Evolutionary conservation across 2,113 vertebrate species (phyloP).

Genomic region (Lamprotornis superbus): DNA sequence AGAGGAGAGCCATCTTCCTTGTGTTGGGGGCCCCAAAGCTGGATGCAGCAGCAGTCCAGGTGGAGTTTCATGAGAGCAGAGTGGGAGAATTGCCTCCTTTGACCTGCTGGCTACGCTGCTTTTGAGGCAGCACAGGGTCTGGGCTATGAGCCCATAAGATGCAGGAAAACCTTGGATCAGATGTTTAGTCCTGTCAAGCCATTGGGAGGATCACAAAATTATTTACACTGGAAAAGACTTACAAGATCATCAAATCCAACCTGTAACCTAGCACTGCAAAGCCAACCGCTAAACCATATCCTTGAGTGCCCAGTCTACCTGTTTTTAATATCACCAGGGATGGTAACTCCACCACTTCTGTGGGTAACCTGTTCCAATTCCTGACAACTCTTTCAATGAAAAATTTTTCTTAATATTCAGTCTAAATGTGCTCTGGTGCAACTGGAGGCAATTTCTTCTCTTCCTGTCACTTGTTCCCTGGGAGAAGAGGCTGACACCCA

Average conservation of each 20-base stretch:
- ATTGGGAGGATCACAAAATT: background rate
- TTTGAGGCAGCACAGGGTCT: background rate
- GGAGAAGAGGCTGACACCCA: background rate
- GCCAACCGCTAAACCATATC: background rate
- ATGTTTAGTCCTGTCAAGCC: background rate
- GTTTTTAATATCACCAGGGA: background rate
- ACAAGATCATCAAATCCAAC: background rate
- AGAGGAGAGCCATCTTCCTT: background rate
- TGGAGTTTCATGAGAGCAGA: background rate
- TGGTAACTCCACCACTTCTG: background rate
- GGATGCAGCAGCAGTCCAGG: background rate
- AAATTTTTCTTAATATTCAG: background rate
- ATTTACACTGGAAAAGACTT: background rate
- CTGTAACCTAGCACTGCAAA: background rate
- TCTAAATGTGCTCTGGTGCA: accelerated
- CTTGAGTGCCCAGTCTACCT: background rate
- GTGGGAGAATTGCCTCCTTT: background rate
- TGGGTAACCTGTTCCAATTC: background rate
- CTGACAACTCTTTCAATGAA: background rate
- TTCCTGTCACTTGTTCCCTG: background rate
- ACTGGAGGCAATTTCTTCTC: background rate
- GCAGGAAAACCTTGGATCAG: background rate
- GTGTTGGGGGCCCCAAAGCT: background rate
- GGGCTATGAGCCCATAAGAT: background rate
- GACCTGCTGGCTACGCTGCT: background rate